These are phyloP conservation scores for Stenurella melanura DNA, from an alignment of 2,888 invertebrate species.

Conservation along the genomic window DNA sequence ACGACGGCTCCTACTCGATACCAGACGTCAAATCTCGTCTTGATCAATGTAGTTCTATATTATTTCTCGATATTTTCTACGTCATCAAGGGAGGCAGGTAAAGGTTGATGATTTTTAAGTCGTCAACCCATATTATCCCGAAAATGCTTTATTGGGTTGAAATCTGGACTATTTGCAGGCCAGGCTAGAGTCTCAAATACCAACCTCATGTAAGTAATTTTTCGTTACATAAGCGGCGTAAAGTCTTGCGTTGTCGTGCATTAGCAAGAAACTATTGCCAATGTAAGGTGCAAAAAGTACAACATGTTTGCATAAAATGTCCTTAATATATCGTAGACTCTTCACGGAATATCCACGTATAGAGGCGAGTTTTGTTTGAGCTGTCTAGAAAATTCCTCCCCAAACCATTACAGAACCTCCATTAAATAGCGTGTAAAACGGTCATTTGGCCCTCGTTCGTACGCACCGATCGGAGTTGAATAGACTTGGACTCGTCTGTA, in stretches of 20 bases:
- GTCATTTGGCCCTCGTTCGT: background rate
- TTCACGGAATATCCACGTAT: too few species aligned
- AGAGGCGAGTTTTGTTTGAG: background rate
- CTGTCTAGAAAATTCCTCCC: background rate
- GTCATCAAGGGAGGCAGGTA: background rate
- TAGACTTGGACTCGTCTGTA: background rate
- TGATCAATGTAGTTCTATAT: background rate
- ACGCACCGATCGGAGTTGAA: background rate
- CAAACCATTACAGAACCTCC: too few species aligned
- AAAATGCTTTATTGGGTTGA: background rate
- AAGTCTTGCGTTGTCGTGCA: too few species aligned
- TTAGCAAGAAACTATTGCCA: constrained; percentile 14
- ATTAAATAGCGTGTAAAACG: background rate
- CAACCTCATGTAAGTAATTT: too few species aligned
- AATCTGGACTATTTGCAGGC: background rate
- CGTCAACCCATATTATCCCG: background rate
- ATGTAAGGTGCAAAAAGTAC: background rate
- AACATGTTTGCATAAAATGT: background rate
- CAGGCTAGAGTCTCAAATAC: too few species aligned
- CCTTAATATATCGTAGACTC: too few species aligned
- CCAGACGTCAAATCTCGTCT: background rate
- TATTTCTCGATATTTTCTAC: too few species aligned
- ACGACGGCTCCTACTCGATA: background rate
- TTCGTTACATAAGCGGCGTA: too few species aligned
- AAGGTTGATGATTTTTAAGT: background rate